Evolutionary conservation across 2,797 vertebrate species (phyloP).

Genomic region (Botia almorhae): DNA sequence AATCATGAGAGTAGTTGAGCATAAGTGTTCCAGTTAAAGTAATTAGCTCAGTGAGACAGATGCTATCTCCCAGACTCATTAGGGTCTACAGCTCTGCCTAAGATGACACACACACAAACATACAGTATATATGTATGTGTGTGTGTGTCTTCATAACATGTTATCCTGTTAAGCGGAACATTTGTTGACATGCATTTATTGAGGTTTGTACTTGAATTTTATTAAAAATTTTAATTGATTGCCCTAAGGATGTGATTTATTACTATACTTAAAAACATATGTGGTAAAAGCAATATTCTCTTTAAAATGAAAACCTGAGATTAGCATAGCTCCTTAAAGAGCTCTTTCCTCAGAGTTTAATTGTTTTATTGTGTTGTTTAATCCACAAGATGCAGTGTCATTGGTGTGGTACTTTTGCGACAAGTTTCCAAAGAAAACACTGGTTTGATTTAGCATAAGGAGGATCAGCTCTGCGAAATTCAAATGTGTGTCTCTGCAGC

Average conservation of each 20-base stretch:
- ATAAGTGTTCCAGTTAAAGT: slow-evolving; percentile 30
- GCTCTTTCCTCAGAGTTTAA: slow-evolving; percentile 17
- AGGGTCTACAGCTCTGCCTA: background rate
- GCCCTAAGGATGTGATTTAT: slow-evolving; percentile 17
- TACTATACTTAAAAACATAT: background rate
- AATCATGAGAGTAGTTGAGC: slow-evolving; percentile 41
- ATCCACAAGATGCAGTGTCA: slow-evolving; percentile 41
- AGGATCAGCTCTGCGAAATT: slow-evolving; percentile 3
- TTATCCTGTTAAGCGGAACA: background rate
- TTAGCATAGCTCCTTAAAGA: slow-evolving; percentile 27
- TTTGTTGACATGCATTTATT: slow-evolving; percentile 19
- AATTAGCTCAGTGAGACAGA: slow-evolving; percentile 32
- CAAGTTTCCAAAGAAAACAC: slow-evolving; percentile 49
- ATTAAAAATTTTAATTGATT: slow-evolving; percentile 17
- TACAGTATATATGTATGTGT: no score
- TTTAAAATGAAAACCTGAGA: slow-evolving; percentile 28
- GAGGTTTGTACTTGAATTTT: slow-evolving; percentile 38
- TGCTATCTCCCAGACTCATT: slow-evolving; percentile 1
- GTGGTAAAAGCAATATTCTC: background rate
- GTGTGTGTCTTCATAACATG: background rate
- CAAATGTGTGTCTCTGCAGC: slow-evolving; percentile 46
- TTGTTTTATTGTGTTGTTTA: slow-evolving; percentile 52
- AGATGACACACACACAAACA: no score
- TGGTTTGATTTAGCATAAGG: slow-evolving; percentile 46
- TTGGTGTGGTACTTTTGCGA: slow-evolving; percentile 38